Base-by-base conservation (phyloP, 2,888 invertebrate species). In the Aspidiotus destructor region DNA sequence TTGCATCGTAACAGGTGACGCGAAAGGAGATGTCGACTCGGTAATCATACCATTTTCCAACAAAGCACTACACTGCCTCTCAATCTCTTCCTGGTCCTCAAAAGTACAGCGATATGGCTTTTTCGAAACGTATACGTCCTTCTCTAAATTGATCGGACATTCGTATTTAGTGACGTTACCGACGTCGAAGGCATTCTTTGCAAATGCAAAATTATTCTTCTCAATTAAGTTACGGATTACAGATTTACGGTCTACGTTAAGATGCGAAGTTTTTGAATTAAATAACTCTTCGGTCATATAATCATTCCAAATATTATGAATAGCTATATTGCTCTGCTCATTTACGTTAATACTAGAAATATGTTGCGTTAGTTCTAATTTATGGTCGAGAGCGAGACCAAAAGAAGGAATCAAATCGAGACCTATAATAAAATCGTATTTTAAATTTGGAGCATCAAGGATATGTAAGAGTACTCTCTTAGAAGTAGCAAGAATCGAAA, bases 41-140 rank as follows among this genome's bases (percentile, higher is more conserved):
- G 62, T 44, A 13, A 69, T 69, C 42, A 69, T 28, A 15, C 60
- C 63, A 5, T 57, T n/a, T 13, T 60, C n/a, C 40, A 69, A 41
- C 10, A 69, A 41, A 16, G 62, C 41, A n/a, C 16, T 17, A 16
- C 62, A 55, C 44, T 69, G 69, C 8, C 42, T 28, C 41, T 69
- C 63, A 11, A 69, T 69, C n/a, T 69, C 69, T 40, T 41, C 17
- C 44, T 63, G 55, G 58, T 69, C 69, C 2, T 28, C 44, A 11
- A 58, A 28, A 58, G 58, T 57, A n/a, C 69, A 69, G 9, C 69
- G 44, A 53, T 69, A 69, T 52, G 69, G 69, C 52, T 69, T 62
- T 40, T 53, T 64, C 15, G 52, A 42, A 60, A 57, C 60, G 28
- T 7, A 58, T 58, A 55, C 7, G 55, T 55, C 17, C 7, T 55